Evolutionary conservation across 2,888 invertebrate species (phyloP).

Genomic region (Rotaria magnacalcarata): DNA sequence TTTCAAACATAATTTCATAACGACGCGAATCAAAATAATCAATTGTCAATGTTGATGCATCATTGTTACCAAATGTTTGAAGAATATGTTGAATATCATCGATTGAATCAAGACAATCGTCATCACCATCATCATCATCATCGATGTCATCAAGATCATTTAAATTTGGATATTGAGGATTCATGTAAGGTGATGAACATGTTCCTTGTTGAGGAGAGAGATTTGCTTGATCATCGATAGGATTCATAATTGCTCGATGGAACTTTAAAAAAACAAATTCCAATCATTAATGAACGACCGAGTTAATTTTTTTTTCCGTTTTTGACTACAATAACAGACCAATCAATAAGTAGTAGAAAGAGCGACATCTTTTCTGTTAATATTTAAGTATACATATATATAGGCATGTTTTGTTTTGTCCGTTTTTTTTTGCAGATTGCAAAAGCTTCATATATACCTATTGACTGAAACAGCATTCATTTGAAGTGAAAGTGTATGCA

Average conservation of each 20-base stretch:
- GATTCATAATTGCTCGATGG: background rate
- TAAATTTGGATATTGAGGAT: background rate
- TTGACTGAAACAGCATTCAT: too few species aligned
- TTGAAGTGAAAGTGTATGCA: too few species aligned
- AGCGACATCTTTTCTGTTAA: background rate
- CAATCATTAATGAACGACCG: background rate
- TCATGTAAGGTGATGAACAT: background rate
- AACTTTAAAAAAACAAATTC: too few species aligned
- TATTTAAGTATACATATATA: too few species aligned
- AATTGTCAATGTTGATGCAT: background rate
- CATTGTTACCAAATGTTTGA: background rate
- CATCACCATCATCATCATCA: background rate
- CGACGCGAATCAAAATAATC: slow-evolving; percentile 32
- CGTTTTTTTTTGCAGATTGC: too few species aligned
- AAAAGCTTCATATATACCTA: too few species aligned
- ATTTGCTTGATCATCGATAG: background rate
- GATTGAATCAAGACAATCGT: background rate
- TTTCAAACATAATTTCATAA: slow-evolving; percentile 30
- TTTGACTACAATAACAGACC: background rate
- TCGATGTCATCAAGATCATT: background rate
- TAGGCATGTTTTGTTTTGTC: too few species aligned
- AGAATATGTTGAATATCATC: slow-evolving; percentile 32
- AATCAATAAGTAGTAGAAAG: background rate
- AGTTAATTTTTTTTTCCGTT: background rate
- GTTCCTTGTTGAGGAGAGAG: background rate